These are phyloP conservation scores for Cepaea hortensis DNA, from an alignment of 2,888 invertebrate genomes.

Conservation along the genomic window DNA sequence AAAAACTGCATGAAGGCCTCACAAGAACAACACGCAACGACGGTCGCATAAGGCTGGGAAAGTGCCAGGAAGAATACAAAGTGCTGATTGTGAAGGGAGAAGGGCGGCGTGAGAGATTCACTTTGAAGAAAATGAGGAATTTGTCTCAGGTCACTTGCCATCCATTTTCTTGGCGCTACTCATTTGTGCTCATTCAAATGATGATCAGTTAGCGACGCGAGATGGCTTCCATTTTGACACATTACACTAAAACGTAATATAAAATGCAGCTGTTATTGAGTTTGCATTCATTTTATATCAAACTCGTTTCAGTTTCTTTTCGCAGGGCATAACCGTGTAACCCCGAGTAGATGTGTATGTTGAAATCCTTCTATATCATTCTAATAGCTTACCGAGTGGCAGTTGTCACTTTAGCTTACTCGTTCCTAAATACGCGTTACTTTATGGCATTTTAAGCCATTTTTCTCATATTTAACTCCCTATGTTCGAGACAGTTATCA, in stretches of 20 bases:
- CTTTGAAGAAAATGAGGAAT: constrained; percentile 30
- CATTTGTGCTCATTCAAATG: constrained; percentile 29
- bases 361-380: no score
- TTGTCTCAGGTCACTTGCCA: constrained; percentile 24
- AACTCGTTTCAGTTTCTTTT: background rate
- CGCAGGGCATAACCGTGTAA: no score
- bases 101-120: background rate
- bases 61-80: background rate
- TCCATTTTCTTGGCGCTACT: constrained; percentile 14
- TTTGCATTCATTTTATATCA: constrained; percentile 22
- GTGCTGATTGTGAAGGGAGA: background rate
- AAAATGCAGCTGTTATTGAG: constrained; percentile 5
- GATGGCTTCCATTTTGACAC: constrained; percentile 21
- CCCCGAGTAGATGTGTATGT: background rate
- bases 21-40: no score
- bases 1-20: no score
- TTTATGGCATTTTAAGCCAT: no score
- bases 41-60: no score
- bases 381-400: no score
- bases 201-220: background rate
- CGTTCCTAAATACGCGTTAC: no score
- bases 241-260: constrained; percentile 36
- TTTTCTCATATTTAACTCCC: no score
- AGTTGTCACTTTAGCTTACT: no score
- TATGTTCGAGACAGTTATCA: no score